Conservation (phyloP, 2,797 vertebrate species). For the Hylomyscus alleni region DNA sequence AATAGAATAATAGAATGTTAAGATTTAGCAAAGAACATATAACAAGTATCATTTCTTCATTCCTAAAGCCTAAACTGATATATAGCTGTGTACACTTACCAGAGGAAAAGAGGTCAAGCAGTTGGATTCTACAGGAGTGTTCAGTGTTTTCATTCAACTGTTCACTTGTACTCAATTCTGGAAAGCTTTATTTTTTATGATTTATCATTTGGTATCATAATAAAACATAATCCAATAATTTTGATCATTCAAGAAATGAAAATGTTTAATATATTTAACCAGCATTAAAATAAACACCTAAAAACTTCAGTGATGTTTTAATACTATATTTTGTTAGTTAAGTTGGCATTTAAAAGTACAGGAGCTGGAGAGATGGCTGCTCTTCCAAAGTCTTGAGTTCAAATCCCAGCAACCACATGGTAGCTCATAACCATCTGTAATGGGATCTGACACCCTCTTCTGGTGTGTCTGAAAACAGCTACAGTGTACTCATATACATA, state of each 20-base stretch:
- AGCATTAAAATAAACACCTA: constrained; percentile 37
- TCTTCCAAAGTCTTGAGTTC: too few species aligned
- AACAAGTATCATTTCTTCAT: not conserved
- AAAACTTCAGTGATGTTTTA: not conserved
- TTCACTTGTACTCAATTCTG: not conserved
- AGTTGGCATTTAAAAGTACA: too few species aligned
- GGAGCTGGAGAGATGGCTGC: too few species aligned
- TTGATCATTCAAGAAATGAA: constrained; percentile 54
- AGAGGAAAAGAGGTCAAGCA: constrained; percentile 8
- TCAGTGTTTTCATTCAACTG: constrained; percentile 63
- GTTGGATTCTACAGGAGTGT: not conserved
- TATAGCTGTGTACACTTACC: not conserved
- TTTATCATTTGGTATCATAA: constrained; percentile 19
- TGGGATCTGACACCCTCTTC: too few species aligned
- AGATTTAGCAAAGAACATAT: not conserved
- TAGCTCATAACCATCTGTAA: too few species aligned
- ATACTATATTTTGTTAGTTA: too few species aligned
- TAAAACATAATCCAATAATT: not conserved
- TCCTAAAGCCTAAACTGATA: not conserved
- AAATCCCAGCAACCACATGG: too few species aligned
- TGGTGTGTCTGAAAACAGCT: too few species aligned
- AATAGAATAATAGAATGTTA: constrained; percentile 14
- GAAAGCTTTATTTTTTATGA: not conserved
- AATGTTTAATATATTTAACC: constrained; percentile 40
- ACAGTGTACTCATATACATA: too few species aligned